Conservation (phyloP, 2,888 invertebrate species). For the Drosophila quinaria region DNA sequence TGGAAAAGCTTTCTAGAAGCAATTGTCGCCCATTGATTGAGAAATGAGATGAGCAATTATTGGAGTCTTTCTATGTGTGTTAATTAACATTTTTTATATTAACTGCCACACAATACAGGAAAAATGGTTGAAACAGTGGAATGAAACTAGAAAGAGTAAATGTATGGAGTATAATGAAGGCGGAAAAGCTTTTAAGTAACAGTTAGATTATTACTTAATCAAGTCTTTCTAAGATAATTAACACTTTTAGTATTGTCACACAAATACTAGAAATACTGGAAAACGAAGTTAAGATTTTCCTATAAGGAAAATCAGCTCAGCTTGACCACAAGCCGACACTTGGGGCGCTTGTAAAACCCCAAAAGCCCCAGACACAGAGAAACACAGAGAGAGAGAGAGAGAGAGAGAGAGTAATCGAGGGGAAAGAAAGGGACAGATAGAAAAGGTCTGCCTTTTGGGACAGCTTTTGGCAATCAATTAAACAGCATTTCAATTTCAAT, state of each 20-base stretch:
- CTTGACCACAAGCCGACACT: slow-evolving; percentile 24
- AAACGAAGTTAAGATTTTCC: too few species aligned
- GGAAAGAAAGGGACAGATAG: background rate
- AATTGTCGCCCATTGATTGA: background rate
- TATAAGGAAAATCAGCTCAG: too few species aligned
- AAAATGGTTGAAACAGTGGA: background rate
- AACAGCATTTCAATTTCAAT: slow-evolving; percentile 39
- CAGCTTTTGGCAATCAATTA: slow-evolving; percentile 37
- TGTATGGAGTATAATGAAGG: too few species aligned
- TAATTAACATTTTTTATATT: background rate
- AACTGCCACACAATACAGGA: too few species aligned
- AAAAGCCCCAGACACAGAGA: slow-evolving; percentile 1
- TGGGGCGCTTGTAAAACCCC: slow-evolving; percentile 5
- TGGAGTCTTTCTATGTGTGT: background rate
- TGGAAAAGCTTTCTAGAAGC: background rate
- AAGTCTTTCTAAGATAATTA: background rate
- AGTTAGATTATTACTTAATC: background rate
- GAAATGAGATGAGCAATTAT: background rate
- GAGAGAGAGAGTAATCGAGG: background rate
- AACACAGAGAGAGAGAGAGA: background rate
- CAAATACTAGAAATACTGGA: too few species aligned
- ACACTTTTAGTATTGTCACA: background rate
- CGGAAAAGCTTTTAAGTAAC: too few species aligned
- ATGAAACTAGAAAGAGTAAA: background rate
- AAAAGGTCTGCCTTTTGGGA: background rate